phyloP scores from a whole-genome alignment of 2,888 invertebrate species.

The Rotaria sp. region DNA sequence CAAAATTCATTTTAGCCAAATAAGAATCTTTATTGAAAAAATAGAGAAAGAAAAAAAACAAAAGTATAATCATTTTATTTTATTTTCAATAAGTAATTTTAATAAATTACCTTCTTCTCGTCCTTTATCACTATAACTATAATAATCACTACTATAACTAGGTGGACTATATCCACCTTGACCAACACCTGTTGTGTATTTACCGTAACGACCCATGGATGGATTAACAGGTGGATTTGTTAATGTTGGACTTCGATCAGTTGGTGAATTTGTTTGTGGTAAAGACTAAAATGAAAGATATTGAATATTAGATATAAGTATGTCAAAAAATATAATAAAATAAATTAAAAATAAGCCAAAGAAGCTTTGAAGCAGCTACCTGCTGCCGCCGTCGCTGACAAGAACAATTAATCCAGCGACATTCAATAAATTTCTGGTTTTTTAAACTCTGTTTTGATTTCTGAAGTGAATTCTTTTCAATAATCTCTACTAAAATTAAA shows the following conservation, averaged over 20 bases:
- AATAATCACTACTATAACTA: not conserved
- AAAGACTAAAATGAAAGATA: not conserved
- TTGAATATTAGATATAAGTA: not conserved
- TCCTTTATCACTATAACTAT: slow-evolving; percentile 23
- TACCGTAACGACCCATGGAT: not conserved
- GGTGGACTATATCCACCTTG: not conserved
- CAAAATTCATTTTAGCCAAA: slow-evolving; percentile 34
- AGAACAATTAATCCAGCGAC: not conserved
- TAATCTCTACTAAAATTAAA: not conserved
- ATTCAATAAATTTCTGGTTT: not conserved
- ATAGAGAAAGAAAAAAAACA: not conserved
- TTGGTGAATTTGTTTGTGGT: not conserved
- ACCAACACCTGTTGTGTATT: not conserved
- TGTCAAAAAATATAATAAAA: not conserved
- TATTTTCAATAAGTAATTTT: too few relatives aligned
- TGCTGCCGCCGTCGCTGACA: not conserved
- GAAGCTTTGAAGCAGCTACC: not conserved
- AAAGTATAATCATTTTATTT: too few relatives aligned
- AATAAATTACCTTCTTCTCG: not conserved
- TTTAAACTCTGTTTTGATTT: not conserved
- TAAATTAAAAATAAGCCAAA: too few relatives aligned
- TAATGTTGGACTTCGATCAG: not conserved
- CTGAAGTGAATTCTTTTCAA: not conserved
- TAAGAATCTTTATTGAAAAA: slow-evolving; percentile 29
- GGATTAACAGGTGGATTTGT: not conserved